phyloP scores from a whole-genome alignment of 2,888 invertebrate species.

The Nesidiocoris tenuis region DNA sequence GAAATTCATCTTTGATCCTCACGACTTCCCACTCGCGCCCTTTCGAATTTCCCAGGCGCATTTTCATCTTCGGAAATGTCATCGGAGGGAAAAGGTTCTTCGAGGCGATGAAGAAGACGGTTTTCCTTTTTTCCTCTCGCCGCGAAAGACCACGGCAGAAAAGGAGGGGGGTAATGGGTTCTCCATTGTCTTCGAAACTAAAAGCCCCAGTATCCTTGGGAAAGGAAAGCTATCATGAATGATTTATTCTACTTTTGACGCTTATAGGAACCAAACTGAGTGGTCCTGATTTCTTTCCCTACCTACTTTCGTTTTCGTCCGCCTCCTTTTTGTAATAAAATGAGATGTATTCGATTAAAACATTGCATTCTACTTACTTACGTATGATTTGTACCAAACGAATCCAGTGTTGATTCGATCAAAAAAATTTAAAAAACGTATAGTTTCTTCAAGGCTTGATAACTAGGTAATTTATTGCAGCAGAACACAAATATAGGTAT shows the following conservation, averaged over 20 bases:
- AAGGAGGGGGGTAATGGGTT: neutral
- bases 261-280: neutral
- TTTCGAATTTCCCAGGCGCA: neutral
- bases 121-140: neutral
- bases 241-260: neutral
- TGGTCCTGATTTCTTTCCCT: neutral
- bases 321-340: too few species aligned
- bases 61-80: neutral
- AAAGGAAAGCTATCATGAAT: neutral
- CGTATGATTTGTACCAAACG: too few species aligned
- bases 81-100: neutral
- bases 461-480: too few species aligned
- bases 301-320: too few species aligned
- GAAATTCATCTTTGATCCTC: neutral
- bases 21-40: too few species aligned
- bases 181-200: neutral
- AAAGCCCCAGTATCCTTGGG: neutral
- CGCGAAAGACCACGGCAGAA: too few species aligned
- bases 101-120: neutral
- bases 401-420: too few species aligned
- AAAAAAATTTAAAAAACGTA: too few species aligned
- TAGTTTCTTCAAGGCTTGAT: too few species aligned
- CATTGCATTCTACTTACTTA: too few species aligned
- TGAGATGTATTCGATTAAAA: too few species aligned
- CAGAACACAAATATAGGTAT: too few species aligned